A percentile compares a stretch with the other conserved stretches of the same genome.
These are phyloP conservation scores for Melierax canorus DNA, from an alignment of 2,113 vertebrate species.

Conservation along the genomic window DNA sequence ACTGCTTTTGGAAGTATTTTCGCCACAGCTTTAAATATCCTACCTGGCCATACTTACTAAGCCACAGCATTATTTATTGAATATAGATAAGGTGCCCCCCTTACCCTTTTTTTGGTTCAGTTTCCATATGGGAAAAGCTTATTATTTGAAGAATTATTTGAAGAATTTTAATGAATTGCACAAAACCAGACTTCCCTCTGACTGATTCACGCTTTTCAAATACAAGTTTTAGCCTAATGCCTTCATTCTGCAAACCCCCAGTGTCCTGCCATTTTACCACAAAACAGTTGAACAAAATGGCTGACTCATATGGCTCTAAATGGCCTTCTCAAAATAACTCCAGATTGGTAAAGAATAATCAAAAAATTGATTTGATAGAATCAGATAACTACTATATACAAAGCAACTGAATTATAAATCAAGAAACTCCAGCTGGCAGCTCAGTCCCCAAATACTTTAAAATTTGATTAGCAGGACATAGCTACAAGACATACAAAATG, in stretches of 20 bases:
- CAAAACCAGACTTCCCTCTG: background rate
- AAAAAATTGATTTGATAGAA: background rate
- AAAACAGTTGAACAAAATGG: background rate
- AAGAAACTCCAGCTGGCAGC: conserved; percentile 18
- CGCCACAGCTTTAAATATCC: background rate
- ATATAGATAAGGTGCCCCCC: background rate
- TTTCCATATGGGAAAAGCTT: background rate
- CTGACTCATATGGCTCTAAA: background rate
- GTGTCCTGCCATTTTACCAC: background rate
- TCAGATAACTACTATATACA: background rate
- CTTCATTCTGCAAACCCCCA: background rate
- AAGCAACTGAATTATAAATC: background rate
- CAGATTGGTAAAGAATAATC: background rate
- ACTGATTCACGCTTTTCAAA: background rate
- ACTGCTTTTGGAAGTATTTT: background rate
- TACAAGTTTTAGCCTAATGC: background rate
- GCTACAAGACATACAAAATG: conserved; percentile 13
- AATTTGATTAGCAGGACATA: conserved; percentile 24
- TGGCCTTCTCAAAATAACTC: background rate
- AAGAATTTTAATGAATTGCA: background rate
- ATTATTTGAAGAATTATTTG: background rate
- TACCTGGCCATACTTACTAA: background rate
- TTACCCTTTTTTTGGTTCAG: background rate
- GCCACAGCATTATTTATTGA: background rate
- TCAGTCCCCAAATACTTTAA: background rate